phyloP scores from a whole-genome alignment of 2,113 vertebrate genomes.

The Oceanodroma tethys region DNA sequence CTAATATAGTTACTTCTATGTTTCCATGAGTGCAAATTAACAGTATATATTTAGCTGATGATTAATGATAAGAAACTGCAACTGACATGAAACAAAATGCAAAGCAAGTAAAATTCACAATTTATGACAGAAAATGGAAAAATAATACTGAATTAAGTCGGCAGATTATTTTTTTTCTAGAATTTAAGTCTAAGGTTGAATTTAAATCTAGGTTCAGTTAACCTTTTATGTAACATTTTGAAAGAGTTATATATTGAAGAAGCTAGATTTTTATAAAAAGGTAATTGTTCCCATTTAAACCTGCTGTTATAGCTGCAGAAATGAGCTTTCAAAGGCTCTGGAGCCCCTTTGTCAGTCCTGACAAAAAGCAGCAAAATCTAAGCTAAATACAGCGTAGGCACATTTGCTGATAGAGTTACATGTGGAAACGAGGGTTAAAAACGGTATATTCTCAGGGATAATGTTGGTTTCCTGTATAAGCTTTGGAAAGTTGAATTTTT shows the following conservation, averaged over 20 bases:
- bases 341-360: not conserved
- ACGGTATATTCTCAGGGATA: not conserved
- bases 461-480: not conserved
- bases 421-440: constrained; percentile 15
- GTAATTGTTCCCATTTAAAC: not conserved
- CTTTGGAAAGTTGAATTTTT: not conserved
- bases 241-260: not conserved
- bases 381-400: not conserved
- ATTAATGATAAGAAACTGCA: not conserved
- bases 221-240: not conserved
- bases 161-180: not conserved
- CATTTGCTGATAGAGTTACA: not conserved
- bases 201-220: not conserved
- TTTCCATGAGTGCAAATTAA: not conserved
- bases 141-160: not conserved
- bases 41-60: not conserved
- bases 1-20: not conserved
- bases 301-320: not conserved
- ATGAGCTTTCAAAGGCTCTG: not conserved
- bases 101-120: not conserved
- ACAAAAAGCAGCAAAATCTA: constrained; percentile 3
- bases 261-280: not conserved
- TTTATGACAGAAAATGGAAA: not conserved
- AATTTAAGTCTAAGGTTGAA: not conserved
- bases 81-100: not conserved